Percentiles rank a stretch among this genome's conserved stretches.
Evolutionary conservation across 2,113 vertebrate genomes (phyloP).

Genomic region (Bambusicola thoracicus): DNA sequence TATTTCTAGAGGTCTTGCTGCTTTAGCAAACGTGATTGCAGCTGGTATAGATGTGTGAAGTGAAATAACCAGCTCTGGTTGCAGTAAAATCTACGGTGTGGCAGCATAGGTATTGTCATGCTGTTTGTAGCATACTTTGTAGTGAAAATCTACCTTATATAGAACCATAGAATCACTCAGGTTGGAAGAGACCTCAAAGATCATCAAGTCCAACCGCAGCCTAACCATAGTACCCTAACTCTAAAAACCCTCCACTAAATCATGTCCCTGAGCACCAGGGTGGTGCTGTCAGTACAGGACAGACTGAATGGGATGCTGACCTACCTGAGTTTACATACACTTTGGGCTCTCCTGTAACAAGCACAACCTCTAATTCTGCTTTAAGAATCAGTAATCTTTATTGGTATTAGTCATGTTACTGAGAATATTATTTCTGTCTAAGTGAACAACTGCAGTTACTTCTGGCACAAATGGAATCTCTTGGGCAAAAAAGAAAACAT

Average conservation of each 20-base stretch:
- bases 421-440: not conserved
- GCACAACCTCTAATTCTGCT: not conserved
- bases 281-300: not conserved
- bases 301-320: not conserved
- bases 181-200: no score
- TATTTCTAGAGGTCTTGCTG: not conserved
- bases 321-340: not conserved
- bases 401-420: not conserved
- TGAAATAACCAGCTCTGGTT: not conserved
- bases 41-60: not conserved
- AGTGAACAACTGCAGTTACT: not conserved
- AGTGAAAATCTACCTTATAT: not conserved
- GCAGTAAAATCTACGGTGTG: not conserved
- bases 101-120: not conserved
- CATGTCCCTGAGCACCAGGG: no score
- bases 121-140: not conserved
- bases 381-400: not conserved
- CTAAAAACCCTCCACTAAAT: no score
- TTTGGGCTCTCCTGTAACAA: not conserved
- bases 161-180: no score
- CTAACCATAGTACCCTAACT: no score
- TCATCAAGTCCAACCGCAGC: no score
- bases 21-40: not conserved
- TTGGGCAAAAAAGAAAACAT: not conserved
- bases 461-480: not conserved